Evolutionary conservation across 2,888 invertebrate genomes (phyloP), one percentile per base, ranked within the genome.

Genomic region (Melanostoma scalare): DNA sequence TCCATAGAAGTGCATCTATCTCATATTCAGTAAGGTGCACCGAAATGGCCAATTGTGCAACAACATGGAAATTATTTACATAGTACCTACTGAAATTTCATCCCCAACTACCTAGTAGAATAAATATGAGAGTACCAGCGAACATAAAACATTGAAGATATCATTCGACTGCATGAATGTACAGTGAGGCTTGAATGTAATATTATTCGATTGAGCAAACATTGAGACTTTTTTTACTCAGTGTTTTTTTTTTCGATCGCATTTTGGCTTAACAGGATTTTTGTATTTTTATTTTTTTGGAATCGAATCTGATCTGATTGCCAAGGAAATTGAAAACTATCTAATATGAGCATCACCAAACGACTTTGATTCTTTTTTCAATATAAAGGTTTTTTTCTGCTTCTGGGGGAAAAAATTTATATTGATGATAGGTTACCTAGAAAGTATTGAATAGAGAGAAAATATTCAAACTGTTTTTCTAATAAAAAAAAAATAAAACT

Each of bases 1-100:
- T 89, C 89, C 89, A 71, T 71, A 36, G 71, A 74, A 75, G 61
- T 84, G 79, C 74, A 79, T 84, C 78, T 84, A 75, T 74, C 68
- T 30, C 44, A 46, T 52, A 72, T 48, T n/a, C 48, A 53, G 61
- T 40, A 71, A 78, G 71, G 74, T 79, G 74, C 71, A 84, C 9
- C 9, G 56, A 52, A 73, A 78, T 79, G 74, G 65, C 79, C 85
- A 85, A 85, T 81, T 90, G 89, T 88, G 88, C 88, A 90, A 88
- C 89, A 88, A 87, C 86, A 88, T 89, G 90, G 90, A 90, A 90
- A 90, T 90, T 90, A 90, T 90, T 89, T 89, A 88, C 89, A 89
- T 88, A 88, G 20, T 20, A 20, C 20, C 79, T 84, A 46, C 71
- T 74, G 74, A 44, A 84, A 79, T 68, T 69, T 6, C 74, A 79